phyloP scores from a whole-genome alignment of 1,140 invertebrate genomes.

The Nixonia krombeini region DNA sequence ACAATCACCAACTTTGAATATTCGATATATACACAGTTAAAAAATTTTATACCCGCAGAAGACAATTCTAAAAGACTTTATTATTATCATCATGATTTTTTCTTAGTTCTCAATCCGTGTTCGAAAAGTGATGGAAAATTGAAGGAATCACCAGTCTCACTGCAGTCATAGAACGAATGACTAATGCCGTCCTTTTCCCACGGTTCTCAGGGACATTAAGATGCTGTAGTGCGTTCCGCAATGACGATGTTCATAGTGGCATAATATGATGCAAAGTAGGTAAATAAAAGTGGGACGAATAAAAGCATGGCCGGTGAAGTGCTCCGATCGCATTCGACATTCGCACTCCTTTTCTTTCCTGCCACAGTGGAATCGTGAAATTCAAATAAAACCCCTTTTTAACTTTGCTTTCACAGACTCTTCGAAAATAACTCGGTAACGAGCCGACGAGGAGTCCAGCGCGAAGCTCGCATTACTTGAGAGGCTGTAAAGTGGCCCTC shows the following conservation, averaged over 20 bases:
- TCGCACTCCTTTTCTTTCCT: conserved; percentile 26
- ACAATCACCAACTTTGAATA: no score
- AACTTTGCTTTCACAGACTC: not conserved
- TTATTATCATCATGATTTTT: no score
- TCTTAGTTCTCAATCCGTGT: no score
- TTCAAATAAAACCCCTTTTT: conserved; percentile 29
- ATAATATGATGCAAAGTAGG: conserved; percentile 51
- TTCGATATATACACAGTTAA: no score
- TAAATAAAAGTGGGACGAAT: conserved; percentile 42
- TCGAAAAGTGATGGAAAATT: no score
- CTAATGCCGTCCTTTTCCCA: conserved; percentile 42
- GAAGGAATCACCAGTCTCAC: no score
- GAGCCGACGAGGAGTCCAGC: conserved; percentile 21
- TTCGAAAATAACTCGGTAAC: conserved; percentile 40
- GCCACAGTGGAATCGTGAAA: conserved; percentile 13
- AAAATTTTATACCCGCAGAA: no score
- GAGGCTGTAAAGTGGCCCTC: conserved; percentile 25
- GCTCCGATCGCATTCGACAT: conserved; percentile 44
- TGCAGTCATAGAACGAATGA: conserved; percentile 34
- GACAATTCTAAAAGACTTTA: no score
- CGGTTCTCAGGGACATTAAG: conserved; percentile 42
- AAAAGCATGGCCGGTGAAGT: conserved; percentile 44
- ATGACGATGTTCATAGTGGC: conserved; percentile 44
- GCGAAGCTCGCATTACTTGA: conserved; percentile 7
- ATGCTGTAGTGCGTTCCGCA: conserved; percentile 44